A percentile compares a stretch with the other conserved stretches of the same genome.
phyloP scores from a whole-genome alignment of 2,113 vertebrate genomes.

The Lampris incognitus region DNA sequence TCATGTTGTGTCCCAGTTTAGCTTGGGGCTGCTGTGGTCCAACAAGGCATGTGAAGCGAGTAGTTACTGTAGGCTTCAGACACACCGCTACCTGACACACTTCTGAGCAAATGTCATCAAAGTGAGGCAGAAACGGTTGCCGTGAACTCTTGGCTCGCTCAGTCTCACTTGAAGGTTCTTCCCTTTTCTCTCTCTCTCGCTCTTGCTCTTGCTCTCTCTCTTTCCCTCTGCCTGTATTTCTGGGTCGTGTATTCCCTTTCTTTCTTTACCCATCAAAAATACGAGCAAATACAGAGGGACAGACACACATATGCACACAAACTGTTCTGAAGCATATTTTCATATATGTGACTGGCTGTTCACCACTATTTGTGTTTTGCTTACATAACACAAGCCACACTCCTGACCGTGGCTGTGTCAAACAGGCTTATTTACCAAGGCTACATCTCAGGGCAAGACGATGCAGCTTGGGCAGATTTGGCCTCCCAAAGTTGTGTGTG shows the following conservation, averaged over 20 bases:
- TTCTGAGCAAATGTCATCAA: slow-evolving; percentile 65
- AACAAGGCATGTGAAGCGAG: slow-evolving; percentile 58
- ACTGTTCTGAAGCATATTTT: neutral
- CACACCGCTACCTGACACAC: slow-evolving; percentile 48
- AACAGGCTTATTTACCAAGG: slow-evolving; percentile 41
- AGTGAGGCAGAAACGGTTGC: slow-evolving; percentile 57
- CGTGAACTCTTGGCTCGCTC: slow-evolving; percentile 29
- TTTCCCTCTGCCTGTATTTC: neutral
- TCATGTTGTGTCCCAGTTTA: slow-evolving; percentile 71
- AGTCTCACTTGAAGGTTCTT: slow-evolving; percentile 33
- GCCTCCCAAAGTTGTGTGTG: slow-evolving; percentile 41
- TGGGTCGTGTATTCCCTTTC: neutral
- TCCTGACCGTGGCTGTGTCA: slow-evolving; percentile 15
- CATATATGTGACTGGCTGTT: slow-evolving; percentile 12
- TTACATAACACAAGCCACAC: slow-evolving; percentile 29
- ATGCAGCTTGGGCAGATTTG: slow-evolving; percentile 62
- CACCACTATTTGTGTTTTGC: slow-evolving; percentile 9
- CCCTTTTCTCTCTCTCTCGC: neutral
- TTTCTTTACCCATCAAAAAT: slow-evolving; percentile 3
- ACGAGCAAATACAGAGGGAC: slow-evolving; percentile 5
- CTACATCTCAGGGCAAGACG: slow-evolving; percentile 47
- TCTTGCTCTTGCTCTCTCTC: neutral
- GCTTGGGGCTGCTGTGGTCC: slow-evolving; percentile 60
- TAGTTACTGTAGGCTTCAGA: slow-evolving; percentile 32
- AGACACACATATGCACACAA: neutral